Conservation (phyloP, 2,797 vertebrate genomes). For the Lepus townsendii region DNA sequence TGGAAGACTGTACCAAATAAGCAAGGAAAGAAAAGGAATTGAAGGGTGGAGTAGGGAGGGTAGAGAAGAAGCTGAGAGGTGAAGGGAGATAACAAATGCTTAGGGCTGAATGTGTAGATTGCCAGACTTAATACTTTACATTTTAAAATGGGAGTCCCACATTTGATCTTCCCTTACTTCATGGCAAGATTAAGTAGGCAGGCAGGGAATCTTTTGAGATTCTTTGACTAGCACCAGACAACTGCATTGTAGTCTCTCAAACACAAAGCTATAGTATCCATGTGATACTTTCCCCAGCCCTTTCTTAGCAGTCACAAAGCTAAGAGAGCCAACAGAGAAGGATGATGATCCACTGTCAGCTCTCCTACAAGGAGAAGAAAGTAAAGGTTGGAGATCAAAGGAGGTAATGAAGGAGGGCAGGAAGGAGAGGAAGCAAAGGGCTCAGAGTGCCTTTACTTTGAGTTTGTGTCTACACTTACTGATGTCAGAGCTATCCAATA, state of each 20-base stretch:
- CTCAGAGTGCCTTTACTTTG: background rate
- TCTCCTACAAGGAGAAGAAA: background rate
- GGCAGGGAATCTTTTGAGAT: background rate
- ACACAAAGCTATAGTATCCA: background rate
- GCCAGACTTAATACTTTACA: background rate
- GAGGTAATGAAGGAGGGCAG: background rate
- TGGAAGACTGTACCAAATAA: background rate
- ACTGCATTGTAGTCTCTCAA: background rate
- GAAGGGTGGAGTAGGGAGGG: fast-evolving
- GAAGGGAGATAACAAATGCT: background rate
- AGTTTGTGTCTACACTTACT: no score
- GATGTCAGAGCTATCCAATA: background rate
- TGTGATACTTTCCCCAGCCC: background rate
- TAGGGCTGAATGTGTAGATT: background rate
- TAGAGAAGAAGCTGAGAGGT: background rate
- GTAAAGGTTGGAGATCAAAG: background rate
- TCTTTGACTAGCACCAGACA: background rate
- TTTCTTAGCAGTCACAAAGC: background rate
- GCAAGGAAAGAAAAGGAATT: background rate
- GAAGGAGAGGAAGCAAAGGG: fast-evolving
- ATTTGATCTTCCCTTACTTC: background rate
- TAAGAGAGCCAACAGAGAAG: background rate
- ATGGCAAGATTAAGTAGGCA: background rate
- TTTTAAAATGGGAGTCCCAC: background rate
- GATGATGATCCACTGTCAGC: background rate